phyloP scores from a whole-genome alignment of 2,888 invertebrate genomes.

The Drosophila austrosaltans region DNA sequence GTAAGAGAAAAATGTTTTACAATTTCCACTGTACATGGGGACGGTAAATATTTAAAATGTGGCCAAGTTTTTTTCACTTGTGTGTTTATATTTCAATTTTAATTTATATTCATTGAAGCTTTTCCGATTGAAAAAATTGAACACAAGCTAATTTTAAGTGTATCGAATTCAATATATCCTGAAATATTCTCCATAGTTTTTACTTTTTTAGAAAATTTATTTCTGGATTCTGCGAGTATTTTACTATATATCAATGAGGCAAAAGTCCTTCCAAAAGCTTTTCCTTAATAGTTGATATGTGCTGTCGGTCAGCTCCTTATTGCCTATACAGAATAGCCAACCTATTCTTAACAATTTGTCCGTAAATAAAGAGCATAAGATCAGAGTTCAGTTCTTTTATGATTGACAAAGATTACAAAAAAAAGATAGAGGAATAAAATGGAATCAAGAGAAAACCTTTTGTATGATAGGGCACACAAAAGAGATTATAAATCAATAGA shows the following conservation, averaged over 20 bases:
- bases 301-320: too few relatives aligned
- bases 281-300: too few relatives aligned
- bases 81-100: constrained; percentile 73
- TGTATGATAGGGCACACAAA: neutral
- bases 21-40: constrained; percentile 61
- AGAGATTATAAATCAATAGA: constrained; percentile 43
- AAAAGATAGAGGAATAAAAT: neutral
- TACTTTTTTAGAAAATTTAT: neutral
- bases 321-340: too few relatives aligned
- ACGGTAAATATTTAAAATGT: constrained; percentile 72
- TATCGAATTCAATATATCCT: neutral
- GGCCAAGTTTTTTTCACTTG: constrained; percentile 47
- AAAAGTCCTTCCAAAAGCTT: too few relatives aligned
- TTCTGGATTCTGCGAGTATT: too few relatives aligned
- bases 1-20: constrained; percentile 65
- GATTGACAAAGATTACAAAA: too few relatives aligned
- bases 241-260: too few relatives aligned
- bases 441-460: neutral
- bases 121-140: neutral
- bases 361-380: neutral
- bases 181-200: neutral
- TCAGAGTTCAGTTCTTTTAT: neutral
- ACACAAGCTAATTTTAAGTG: neutral
- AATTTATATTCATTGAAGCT: constrained; percentile 69
- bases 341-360: too few relatives aligned